A percentile compares a stretch with the other conserved stretches of the same genome.
These are phyloP conservation scores for Drosophila gunungcola DNA, from an alignment of 1,140 invertebrate genomes.

Conservation along the genomic window DNA sequence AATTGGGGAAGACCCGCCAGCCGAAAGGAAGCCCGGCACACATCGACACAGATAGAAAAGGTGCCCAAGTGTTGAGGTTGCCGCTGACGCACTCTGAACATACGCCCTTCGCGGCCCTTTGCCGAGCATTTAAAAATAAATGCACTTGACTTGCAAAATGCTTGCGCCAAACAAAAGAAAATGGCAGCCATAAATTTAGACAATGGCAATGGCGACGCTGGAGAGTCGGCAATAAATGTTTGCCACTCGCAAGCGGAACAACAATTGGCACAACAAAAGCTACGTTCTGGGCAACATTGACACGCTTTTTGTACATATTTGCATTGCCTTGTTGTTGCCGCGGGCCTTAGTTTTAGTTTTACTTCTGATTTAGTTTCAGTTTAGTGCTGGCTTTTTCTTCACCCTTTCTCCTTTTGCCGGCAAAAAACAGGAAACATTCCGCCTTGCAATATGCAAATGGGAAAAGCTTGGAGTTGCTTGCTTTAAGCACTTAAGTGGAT, in stretches of 20 bases:
- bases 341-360: slow-evolving; percentile 17
- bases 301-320: slow-evolving; percentile 68
- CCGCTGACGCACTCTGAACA: slow-evolving; percentile 63
- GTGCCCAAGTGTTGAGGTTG: slow-evolving; percentile 66
- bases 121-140: slow-evolving; percentile 71
- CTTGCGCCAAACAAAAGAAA: slow-evolving; percentile 59
- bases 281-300: slow-evolving; percentile 52
- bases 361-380: slow-evolving; percentile 5
- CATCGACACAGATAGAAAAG: slow-evolving; percentile 12
- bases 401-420: slow-evolving; percentile 10
- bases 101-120: slow-evolving; percentile 27
- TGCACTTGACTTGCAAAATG: slow-evolving; percentile 70
- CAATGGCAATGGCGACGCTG: slow-evolving; percentile 55
- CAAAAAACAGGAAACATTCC: slow-evolving; percentile 37
- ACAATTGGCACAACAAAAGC: slow-evolving; percentile 47
- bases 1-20: slow-evolving; percentile 43
- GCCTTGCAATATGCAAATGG: slow-evolving; percentile 59
- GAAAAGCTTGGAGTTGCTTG: slow-evolving; percentile 23
- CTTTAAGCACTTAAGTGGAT: slow-evolving; percentile 71
- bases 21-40: slow-evolving; percentile 27
- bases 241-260: slow-evolving; percentile 48
- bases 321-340: slow-evolving; percentile 27
- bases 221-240: slow-evolving; percentile 75
- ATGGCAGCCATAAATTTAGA: slow-evolving; percentile 72
- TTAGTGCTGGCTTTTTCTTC: slow-evolving; percentile 9